phyloP scores from a whole-genome alignment of 1,140 invertebrate species.

The Chironomus striatipennis region DNA sequence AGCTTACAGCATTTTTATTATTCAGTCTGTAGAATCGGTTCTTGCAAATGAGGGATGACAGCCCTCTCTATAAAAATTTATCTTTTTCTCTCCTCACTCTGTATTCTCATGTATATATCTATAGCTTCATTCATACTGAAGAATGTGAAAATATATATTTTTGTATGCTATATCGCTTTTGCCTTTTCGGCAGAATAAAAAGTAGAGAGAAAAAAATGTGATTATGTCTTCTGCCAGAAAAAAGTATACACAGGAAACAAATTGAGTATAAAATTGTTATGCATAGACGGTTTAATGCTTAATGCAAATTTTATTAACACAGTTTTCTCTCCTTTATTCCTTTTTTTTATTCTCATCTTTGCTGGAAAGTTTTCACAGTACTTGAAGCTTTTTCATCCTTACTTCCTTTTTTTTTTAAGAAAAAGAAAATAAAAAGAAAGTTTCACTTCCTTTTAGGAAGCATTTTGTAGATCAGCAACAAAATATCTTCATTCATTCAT shows the following conservation, averaged over 20 bases:
- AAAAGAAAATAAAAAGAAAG: neutral
- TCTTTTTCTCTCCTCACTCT: neutral
- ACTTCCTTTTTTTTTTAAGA: neutral
- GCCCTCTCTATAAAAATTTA: conserved; percentile 18
- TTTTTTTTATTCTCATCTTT: neutral
- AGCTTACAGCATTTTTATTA: neutral
- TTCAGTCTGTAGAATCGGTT: neutral
- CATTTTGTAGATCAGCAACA: neutral
- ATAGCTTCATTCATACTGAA: no score
- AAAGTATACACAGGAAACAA: conserved; percentile 17
- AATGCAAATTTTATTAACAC: conserved; percentile 20
- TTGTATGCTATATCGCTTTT: no score
- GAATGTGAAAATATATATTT: no score
- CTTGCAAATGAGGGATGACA: conserved; percentile 22
- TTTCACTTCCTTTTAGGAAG: neutral
- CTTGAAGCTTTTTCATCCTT: neutral
- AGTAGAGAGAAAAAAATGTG: neutral
- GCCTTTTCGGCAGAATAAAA: no score
- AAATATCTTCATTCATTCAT: neutral
- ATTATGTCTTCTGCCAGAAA: neutral
- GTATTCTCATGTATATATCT: no score
- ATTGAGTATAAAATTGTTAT: conserved; percentile 22
- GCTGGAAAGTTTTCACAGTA: neutral
- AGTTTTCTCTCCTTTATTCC: conserved; percentile 7
- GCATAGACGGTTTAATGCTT: conserved; percentile 12